Percentiles rank a stretch among this genome's conserved stretches.
phyloP scores from a whole-genome alignment of 92 coral and sea anemone genomes.

The Porites rus region DNA sequence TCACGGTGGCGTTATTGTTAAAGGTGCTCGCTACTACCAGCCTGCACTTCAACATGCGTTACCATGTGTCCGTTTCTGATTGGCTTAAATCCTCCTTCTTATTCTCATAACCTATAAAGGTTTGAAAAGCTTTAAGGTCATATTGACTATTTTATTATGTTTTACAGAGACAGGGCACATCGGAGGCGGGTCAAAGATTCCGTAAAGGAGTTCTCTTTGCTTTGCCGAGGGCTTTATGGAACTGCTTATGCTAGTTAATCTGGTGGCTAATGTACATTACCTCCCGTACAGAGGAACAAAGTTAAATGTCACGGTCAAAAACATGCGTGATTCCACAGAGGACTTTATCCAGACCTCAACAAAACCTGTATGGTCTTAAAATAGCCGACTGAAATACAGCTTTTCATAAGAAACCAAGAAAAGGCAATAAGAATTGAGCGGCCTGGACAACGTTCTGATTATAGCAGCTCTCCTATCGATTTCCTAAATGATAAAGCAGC shows the following conservation, averaged over 20 bases:
- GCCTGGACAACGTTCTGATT: no score
- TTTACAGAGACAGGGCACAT: constrained; percentile 82
- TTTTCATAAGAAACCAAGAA: no score
- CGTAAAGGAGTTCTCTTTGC: constrained; percentile 91
- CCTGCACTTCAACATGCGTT: no score
- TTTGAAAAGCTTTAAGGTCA: not conserved
- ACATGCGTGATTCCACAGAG: not conserved
- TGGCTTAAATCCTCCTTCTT: not conserved
- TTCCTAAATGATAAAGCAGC: no score
- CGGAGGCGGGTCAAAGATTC: constrained; percentile 89
- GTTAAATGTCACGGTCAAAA: no score
- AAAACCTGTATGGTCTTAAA: not conserved
- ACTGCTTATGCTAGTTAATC: constrained; percentile 75
- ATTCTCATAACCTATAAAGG: not conserved
- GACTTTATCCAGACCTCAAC: not conserved
- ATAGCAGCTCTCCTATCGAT: no score
- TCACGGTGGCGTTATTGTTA: no score
- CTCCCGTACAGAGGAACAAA: no score
- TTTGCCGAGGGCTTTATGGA: constrained; percentile 96
- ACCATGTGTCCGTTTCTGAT: no score
- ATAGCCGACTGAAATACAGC: not conserved
- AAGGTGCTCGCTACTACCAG: no score
- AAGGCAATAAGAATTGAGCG: no score
- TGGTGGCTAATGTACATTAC: not conserved
- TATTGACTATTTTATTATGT: not conserved